Evolutionary conservation across 2,797 vertebrate species (phyloP).

Genomic region (Bovichtus diacanthus): DNA sequence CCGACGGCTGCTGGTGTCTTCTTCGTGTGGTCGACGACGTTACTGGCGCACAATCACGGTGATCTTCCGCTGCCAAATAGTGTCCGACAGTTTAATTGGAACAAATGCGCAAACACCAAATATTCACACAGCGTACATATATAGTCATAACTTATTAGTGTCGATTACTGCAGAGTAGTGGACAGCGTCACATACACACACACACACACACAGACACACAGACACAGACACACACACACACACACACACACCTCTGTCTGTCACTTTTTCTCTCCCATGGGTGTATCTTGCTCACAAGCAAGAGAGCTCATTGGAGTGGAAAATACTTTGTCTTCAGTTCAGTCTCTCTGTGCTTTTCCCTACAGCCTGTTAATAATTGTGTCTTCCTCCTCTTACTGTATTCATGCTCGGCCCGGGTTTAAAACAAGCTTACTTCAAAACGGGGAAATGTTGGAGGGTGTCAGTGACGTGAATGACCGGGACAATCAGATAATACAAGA

Average conservation of each 20-base stretch:
- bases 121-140: background rate
- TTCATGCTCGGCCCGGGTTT: background rate
- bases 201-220: background rate
- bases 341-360: conserved; percentile 11
- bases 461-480: background rate
- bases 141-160: conserved; percentile 7
- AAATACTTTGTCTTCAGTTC: conserved; percentile 32
- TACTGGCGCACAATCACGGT: background rate
- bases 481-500: background rate
- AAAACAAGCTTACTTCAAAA: conserved; percentile 3
- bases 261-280: conserved; percentile 48
- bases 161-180: background rate
- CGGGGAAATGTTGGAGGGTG: background rate
- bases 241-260: conserved; percentile 6
- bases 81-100: background rate
- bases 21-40: background rate
- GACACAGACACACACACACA: background rate
- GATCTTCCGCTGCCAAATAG: background rate
- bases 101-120: background rate
- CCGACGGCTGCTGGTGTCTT: background rate
- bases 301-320: conserved; percentile 47
- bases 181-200: background rate
- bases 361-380: conserved; percentile 36
- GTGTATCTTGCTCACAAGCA: conserved; percentile 17
- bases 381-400: conserved; percentile 6